A percentile compares a stretch with the other conserved stretches of the same genome.
Conservation (phyloP, 2,888 invertebrate genomes). For the Phasia obesa region DNA sequence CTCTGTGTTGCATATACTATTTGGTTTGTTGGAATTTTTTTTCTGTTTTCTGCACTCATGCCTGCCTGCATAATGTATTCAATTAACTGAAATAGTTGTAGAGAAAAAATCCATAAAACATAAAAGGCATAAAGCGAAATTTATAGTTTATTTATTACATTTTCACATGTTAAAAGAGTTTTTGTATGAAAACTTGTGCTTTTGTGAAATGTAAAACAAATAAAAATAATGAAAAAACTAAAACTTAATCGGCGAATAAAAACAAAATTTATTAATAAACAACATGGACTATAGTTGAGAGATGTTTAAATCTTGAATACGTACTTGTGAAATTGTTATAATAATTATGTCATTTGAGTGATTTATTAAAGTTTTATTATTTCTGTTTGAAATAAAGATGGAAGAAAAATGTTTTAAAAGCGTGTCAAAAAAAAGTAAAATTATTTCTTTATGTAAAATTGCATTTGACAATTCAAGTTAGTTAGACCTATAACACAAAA, state of each 20-base stretch:
- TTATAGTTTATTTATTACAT: constrained; percentile 54
- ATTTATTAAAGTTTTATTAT: constrained; percentile 30
- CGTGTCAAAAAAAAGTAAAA: too few relatives aligned
- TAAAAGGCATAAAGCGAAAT: neutral
- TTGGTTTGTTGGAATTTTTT: too few relatives aligned
- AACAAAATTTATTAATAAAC: constrained; percentile 21
- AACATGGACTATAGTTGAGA: constrained; percentile 25
- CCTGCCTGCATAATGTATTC: neutral
- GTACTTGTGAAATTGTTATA: constrained; percentile 22
- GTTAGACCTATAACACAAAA: too few relatives aligned
- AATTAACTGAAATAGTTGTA: constrained; percentile 5
- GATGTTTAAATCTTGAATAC: constrained; percentile 40
- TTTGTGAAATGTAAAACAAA: neutral
- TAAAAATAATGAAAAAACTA: neutral
- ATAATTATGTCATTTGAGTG: constrained; percentile 52
- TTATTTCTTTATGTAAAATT: too few relatives aligned
- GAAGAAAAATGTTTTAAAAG: neutral
- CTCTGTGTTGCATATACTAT: too few relatives aligned
- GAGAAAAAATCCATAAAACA: constrained; percentile 3
- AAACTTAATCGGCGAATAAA: constrained; percentile 1
- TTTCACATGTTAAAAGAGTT: constrained; percentile 43
- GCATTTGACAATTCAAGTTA: too few relatives aligned
- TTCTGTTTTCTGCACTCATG: neutral
- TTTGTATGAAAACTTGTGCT: constrained; percentile 28
- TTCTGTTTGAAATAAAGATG: neutral